phyloP scores from a whole-genome alignment of 2,888 invertebrate species.

The Drosophila incognita region DNA sequence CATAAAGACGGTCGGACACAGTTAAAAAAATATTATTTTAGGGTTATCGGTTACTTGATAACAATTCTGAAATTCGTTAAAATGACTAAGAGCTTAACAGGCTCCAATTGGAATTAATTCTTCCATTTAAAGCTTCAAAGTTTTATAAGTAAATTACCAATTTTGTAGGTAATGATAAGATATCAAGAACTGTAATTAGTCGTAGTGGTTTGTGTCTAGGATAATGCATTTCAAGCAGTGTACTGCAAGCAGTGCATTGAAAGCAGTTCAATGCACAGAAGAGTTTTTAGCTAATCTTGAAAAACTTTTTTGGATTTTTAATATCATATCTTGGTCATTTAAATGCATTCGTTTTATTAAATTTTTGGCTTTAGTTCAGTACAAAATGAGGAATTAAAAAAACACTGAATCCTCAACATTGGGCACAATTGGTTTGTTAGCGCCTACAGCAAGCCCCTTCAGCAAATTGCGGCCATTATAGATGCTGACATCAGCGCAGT shows the following conservation, averaged over 20 bases:
- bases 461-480: constrained; percentile 57
- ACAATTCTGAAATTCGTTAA: not conserved
- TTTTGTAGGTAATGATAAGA: not conserved
- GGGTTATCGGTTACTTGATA: not conserved
- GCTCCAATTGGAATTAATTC: not conserved
- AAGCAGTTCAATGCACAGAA: not conserved
- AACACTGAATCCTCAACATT: constrained; percentile 9
- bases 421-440: constrained; percentile 15
- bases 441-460: constrained; percentile 33
- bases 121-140: not conserved
- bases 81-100: not conserved
- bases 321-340: not conserved
- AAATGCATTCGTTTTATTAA: constrained; percentile 22
- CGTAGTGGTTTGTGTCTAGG: not conserved
- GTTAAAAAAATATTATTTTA: not conserved
- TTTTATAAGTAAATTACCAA: not conserved
- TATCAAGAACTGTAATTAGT: not conserved
- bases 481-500: constrained; percentile 86
- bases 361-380: constrained; percentile 35
- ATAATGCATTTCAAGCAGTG: not conserved
- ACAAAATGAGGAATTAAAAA: constrained; percentile 22
- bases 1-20: not conserved
- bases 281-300: not conserved
- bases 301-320: not conserved
- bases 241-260: not conserved